Evolutionary conservation across 2,113 vertebrate species (phyloP), one percentile per base, ranked within the genome.

Genomic region (Brachyhypopomus gauderio): DNA sequence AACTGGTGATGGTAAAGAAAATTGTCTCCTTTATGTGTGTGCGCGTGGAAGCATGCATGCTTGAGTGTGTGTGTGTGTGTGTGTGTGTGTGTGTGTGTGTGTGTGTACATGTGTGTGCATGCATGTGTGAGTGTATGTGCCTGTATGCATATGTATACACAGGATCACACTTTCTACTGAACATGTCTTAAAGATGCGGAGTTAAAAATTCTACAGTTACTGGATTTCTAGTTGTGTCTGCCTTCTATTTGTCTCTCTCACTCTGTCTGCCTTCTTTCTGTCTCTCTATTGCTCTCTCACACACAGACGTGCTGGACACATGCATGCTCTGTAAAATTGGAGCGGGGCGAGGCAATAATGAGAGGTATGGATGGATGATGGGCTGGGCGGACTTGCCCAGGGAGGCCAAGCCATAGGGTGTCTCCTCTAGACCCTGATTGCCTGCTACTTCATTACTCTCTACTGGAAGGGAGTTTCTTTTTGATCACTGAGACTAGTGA

Each of bases 301-400:
- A 48, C 62, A 73, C 75, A 63, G 59, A 45, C n/a, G 36, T 55
- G 48, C 27, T 60, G 62, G 82, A 83, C 78, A 71, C 62, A n/a
- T 79, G 62, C 34, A 74, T 25, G 16, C 30, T 48, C 52, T 79
- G 23, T 83, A 77, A 83, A 83, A 83, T 25, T 55, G n/a, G 77
- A 79, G 82, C 20, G 30, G 77, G 82, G 63, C 64, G 56, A 79
- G 59, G 63, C 77, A 75, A 17, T 83, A 79, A 83, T 79, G 77
- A 74, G 82, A 7, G 9, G 60, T 79, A 58, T 60, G 82, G 73
- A 75, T 77, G 62, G 75, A 83, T 69, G 77, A 79, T 79, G 77
- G 48, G 77, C 62, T 78, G 72, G 27, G 27, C 48, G 41, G 58
- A 25, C 59, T 12, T 23, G 72, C 6, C 7, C 72, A 59, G 74